Conservation (phyloP, 2,888 invertebrate genomes). For the Meiosimyza decipiens region DNA sequence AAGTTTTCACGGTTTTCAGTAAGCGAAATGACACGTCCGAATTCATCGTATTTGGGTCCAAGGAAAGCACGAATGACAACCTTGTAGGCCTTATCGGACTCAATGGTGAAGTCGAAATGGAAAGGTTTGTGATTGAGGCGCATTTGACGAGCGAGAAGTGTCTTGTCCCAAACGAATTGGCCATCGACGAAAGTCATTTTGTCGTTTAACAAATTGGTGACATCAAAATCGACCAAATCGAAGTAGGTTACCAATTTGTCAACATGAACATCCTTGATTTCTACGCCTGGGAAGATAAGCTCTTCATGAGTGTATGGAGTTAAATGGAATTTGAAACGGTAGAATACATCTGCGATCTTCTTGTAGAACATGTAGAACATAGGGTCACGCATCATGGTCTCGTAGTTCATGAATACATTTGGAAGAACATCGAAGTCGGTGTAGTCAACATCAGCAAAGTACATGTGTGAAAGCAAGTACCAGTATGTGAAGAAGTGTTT, state of each 20-base stretch:
- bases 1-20: slow-evolving; percentile 72
- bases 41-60: slow-evolving; percentile 75
- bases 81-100: slow-evolving; percentile 70
- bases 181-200: slow-evolving; percentile 51
- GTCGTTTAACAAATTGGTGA: slow-evolving; percentile 62
- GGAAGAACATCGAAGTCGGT: slow-evolving; percentile 65
- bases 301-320: slow-evolving; percentile 73
- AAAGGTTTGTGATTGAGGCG: slow-evolving; percentile 78
- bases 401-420: slow-evolving; percentile 73
- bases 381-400: slow-evolving; percentile 77
- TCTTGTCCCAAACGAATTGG: slow-evolving; percentile 60
- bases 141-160: slow-evolving; percentile 72
- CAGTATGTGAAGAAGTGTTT: slow-evolving; percentile 51
- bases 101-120: slow-evolving; percentile 71
- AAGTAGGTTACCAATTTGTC: slow-evolving; percentile 76
- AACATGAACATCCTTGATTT: slow-evolving; percentile 73
- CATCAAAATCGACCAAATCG: slow-evolving; percentile 72
- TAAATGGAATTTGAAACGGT: slow-evolving; percentile 70
- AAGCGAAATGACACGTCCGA: slow-evolving; percentile 67
- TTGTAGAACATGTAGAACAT: slow-evolving; percentile 76
- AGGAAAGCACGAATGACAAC: slow-evolving; percentile 74
- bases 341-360: slow-evolving; percentile 71
- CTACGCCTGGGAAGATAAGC: slow-evolving; percentile 71
- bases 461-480: slow-evolving; percentile 45
- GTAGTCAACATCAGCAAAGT: slow-evolving; percentile 46